phyloP scores from a whole-genome alignment of 2,113 vertebrate species.

The Pampusana beccarii region DNA sequence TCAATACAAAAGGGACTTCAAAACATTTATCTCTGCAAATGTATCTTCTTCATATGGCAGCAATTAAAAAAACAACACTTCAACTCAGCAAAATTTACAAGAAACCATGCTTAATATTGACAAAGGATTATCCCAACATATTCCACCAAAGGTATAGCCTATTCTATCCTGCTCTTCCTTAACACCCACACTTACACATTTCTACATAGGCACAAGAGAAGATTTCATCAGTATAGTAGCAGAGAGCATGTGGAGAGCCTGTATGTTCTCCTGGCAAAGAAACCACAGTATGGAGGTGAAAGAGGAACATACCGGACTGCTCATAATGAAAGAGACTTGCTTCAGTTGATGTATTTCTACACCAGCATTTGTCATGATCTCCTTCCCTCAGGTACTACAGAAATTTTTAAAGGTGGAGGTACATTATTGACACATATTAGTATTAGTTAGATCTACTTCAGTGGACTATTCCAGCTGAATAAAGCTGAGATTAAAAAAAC shows the following conservation, averaged over 20 bases:
- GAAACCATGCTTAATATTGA: neutral
- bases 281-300: neutral
- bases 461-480: neutral
- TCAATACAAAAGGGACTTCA: neutral
- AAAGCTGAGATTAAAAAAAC: neutral
- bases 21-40: neutral
- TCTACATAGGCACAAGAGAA: neutral
- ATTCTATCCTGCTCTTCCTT: neutral
- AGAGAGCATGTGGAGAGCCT: fast-evolving
- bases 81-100: neutral
- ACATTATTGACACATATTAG: neutral
- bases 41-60: neutral
- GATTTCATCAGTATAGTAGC: neutral
- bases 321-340: neutral
- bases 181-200: neutral
- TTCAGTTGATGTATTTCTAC: fast-evolving
- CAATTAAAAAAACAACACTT: neutral
- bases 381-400: neutral
- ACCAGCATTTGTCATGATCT: neutral
- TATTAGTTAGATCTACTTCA: neutral
- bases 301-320: neutral
- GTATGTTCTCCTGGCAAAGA: neutral
- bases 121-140: neutral
- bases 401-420: neutral
- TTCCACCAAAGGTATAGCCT: neutral